Base-by-base conservation (phyloP, 1,140 invertebrate genomes). In the Gonioctena quinquepunctata region DNA sequence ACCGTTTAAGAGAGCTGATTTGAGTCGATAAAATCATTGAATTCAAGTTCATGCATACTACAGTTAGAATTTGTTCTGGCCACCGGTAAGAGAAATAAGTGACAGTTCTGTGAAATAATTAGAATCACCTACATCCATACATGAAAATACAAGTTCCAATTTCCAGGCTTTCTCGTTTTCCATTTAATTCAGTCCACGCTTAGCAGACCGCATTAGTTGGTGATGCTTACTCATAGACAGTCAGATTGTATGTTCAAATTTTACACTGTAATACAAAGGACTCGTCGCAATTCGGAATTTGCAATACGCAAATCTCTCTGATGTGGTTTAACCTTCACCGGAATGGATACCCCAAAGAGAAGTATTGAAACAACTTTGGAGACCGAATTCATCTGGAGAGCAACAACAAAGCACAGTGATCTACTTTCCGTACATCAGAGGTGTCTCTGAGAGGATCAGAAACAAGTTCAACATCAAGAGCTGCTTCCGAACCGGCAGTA, bases 231-330 rank as follows among this genome's bases (percentile, higher is more conserved):
- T 72, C 72, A 61, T 76, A 76, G 21, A 76, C 54, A 22, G 75
- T 72, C 33, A 72, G 73, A 68, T 76, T 76, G 33, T 76, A 69
- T 16, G 25, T 57, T 61, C 50, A 68, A 18, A 75, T 26, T 70
- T 77, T 75, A 22, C 72, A 25, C 65, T 69, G 57, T 71, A 76
- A 57, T 76, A 76, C 50, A 72, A 63, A 16, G 27, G 54, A 5
- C 18, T 52, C 71, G 13, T 73, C 62, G 33, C 49, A 56, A 27
- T 26, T 68, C n/a, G 70, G 68, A 28, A 73, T 68, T 25, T 71
- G 60, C 25, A 76, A 42, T 57, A 71, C 54, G 65, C 23, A 48
- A 5, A 33, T 33, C 7, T 33, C n/a, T 11, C 2, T 42, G 2
- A 11, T 42, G 8, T 42, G n/a, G 3, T 3, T 42, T 3, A 0